phyloP scores from a whole-genome alignment of 2,888 invertebrate genomes.

The Hydraecia micacea region DNA sequence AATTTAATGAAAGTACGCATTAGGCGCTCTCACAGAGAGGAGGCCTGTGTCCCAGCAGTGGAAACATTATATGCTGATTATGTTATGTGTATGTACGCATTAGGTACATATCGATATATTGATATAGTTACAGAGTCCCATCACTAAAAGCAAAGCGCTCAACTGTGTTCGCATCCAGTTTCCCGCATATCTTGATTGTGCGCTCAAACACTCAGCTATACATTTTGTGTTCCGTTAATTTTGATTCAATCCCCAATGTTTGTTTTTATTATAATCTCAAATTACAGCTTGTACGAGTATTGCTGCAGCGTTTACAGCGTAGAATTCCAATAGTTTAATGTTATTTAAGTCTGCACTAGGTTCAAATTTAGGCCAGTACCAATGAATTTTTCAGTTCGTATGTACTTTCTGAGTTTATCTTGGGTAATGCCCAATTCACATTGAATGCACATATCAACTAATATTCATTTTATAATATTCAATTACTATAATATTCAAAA shows the following conservation, averaged over 20 bases:
- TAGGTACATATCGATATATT: slow-evolving; percentile 41
- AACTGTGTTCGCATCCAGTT: slow-evolving; percentile 76
- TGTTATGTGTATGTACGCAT: too few relatives aligned
- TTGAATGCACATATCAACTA: too few relatives aligned
- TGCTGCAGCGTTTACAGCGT: background rate
- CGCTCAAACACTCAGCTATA: slow-evolving; percentile 77
- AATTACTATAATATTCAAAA: too few relatives aligned
- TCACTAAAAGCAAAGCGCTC: slow-evolving; percentile 74
- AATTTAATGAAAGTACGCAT: too few relatives aligned
- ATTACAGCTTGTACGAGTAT: slow-evolving; percentile 5
- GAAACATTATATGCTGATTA: too few relatives aligned
- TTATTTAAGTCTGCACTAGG: background rate
- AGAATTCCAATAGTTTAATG: background rate
- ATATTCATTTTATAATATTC: too few relatives aligned
- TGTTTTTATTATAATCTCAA: slow-evolving; percentile 56
- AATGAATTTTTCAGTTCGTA: too few relatives aligned
- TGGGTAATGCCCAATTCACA: too few relatives aligned
- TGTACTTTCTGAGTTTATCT: background rate
- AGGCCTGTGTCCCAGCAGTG: too few relatives aligned
- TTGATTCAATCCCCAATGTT: slow-evolving; percentile 68
- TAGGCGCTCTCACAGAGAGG: too few relatives aligned
- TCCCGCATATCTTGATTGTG: slow-evolving; percentile 83
- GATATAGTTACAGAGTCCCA: slow-evolving; percentile 54
- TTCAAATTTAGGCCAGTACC: background rate
- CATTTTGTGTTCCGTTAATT: slow-evolving; percentile 72